These are phyloP conservation scores for Noctilio leporinus DNA, from an alignment of 2,113 vertebrate species.

Conservation along the genomic window DNA sequence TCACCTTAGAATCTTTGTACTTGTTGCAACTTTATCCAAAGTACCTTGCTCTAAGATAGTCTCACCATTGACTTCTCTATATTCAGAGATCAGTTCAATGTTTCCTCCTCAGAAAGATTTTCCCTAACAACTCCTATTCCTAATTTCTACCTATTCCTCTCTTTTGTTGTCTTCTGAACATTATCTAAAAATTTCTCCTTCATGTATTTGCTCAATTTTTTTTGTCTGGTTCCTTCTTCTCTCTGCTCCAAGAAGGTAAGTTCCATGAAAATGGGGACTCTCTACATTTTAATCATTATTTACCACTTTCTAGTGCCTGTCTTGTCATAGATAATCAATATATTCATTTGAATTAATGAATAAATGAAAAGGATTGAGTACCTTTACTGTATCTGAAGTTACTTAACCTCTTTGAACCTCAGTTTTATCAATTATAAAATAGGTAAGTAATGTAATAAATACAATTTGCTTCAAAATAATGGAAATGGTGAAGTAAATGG, in stretches of 20 bases:
- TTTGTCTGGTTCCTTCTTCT: background rate
- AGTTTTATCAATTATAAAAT: background rate
- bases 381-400: background rate
- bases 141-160: background rate
- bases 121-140: background rate
- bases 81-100: background rate
- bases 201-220: background rate
- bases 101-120: background rate
- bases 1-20: background rate
- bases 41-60: background rate
- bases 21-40: background rate
- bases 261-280: background rate
- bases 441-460: background rate
- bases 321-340: background rate
- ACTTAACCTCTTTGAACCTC: background rate
- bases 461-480: background rate
- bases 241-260: background rate
- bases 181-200: background rate
- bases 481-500: background rate
- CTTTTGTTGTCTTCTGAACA: background rate
- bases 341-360: background rate
- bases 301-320: background rate
- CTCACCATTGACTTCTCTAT: background rate
- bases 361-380: background rate
- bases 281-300: background rate